phyloP scores from a whole-genome alignment of 2,113 vertebrate genomes.

The Indicator maculatus region DNA sequence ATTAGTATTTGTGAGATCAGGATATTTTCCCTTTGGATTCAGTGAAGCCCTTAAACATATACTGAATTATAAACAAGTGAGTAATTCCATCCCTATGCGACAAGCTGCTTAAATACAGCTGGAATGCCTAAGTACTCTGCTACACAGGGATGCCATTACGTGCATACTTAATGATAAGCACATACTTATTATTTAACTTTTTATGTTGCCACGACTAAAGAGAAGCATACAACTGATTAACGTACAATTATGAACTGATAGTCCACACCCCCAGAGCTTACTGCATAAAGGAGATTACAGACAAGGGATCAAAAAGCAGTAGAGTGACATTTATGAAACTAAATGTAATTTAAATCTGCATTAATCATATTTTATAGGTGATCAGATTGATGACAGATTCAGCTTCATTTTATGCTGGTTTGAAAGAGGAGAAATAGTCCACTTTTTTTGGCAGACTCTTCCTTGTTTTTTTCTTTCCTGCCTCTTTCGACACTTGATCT shows the following conservation, averaged over 20 bases:
- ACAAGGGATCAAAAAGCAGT: not conserved
- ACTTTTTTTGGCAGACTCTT: not conserved
- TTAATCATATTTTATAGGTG: constrained; percentile 5
- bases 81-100: not conserved
- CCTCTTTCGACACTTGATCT: not conserved
- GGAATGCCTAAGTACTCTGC: constrained; percentile 25
- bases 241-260: constrained; percentile 2
- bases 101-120: constrained; percentile 1
- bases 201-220: not conserved
- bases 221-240: not conserved
- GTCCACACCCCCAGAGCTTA: not conserved
- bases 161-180: not conserved
- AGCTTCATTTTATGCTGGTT: not conserved
- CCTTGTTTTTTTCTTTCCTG: not conserved
- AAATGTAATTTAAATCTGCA: not conserved
- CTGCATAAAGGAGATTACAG: not conserved
- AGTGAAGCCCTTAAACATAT: not conserved
- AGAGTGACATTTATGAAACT: not conserved
- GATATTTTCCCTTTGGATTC: not conserved
- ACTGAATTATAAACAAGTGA: constrained; percentile 4
- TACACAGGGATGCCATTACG: not conserved
- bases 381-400: not conserved
- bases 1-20: not conserved
- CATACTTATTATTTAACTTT: not conserved
- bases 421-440: not conserved